phyloP scores from a whole-genome alignment of 2,113 vertebrate genomes.

The Cricetomys ansorgei region DNA sequence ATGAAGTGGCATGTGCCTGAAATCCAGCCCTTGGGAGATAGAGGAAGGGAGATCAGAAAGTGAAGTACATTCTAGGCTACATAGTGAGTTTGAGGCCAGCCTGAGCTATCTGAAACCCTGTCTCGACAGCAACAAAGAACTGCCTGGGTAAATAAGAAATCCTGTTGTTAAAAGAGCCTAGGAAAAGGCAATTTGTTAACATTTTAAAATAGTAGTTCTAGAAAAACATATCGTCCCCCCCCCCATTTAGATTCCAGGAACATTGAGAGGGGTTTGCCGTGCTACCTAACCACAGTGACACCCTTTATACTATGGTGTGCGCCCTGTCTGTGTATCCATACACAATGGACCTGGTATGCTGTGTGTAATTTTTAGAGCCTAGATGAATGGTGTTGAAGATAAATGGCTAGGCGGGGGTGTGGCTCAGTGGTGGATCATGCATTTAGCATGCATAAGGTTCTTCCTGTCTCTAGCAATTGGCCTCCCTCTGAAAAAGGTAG shows the following conservation, averaged over 20 bases:
- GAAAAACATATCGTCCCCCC: neutral
- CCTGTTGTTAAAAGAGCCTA: neutral
- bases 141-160: slow-evolving; percentile 10
- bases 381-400: neutral
- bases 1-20: neutral
- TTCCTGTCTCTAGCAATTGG: neutral
- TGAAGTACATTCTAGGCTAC: neutral
- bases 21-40: neutral
- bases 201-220: neutral
- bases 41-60: neutral
- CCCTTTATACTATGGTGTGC: neutral
- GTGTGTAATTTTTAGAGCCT: neutral
- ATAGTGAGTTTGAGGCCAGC: neutral
- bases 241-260: neutral
- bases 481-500: neutral
- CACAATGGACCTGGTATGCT: neutral
- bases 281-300: accelerated
- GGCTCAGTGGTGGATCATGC: neutral
- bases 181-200: neutral
- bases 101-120: neutral
- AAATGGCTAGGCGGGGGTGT: too few species aligned
- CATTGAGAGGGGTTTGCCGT: neutral
- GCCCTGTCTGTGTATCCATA: neutral
- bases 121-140: neutral
- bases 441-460: neutral